These are phyloP conservation scores for Athrips mouffetella DNA, from an alignment of 2,888 invertebrate species.

Conservation along the genomic window DNA sequence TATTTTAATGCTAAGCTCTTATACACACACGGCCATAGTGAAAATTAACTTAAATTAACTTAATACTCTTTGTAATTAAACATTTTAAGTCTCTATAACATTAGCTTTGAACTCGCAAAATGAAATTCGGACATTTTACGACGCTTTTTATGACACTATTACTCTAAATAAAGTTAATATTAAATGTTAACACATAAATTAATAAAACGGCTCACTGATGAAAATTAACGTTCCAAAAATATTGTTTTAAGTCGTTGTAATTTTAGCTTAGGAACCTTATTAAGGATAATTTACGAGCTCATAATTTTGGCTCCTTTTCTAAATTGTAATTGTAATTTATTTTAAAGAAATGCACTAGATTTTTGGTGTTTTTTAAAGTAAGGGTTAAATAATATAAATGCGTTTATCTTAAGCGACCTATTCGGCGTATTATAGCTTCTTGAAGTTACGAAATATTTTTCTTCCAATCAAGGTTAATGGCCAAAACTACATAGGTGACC, in stretches of 20 bases:
- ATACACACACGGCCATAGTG: neutral
- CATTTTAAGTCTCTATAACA: neutral
- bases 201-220: constrained; percentile 14
- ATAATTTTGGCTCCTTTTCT: constrained; percentile 23
- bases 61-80: constrained; percentile 1
- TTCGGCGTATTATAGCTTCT: too few relatives aligned
- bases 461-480: too few relatives aligned
- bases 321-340: constrained; percentile 26
- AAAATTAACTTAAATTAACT: neutral
- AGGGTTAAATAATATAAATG: too few relatives aligned
- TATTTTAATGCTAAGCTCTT: neutral
- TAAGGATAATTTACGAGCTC: constrained; percentile 32
- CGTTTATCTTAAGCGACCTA: too few relatives aligned
- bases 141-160: constrained; percentile 3
- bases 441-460: too few relatives aligned
- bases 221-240: constrained; percentile 19
- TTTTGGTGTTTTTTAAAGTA: neutral
- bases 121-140: constrained; percentile 1
- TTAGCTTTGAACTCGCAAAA: neutral
- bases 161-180: constrained; percentile 4
- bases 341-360: constrained; percentile 7
- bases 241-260: constrained; percentile 15
- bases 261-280: constrained; percentile 23
- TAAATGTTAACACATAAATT: constrained; percentile 16
- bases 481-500: too few relatives aligned